Percentiles rank a stretch among this genome's conserved stretches.
These are phyloP conservation scores for Gavia stellata DNA, from an alignment of 2,113 vertebrate genomes.

Conservation along the genomic window DNA sequence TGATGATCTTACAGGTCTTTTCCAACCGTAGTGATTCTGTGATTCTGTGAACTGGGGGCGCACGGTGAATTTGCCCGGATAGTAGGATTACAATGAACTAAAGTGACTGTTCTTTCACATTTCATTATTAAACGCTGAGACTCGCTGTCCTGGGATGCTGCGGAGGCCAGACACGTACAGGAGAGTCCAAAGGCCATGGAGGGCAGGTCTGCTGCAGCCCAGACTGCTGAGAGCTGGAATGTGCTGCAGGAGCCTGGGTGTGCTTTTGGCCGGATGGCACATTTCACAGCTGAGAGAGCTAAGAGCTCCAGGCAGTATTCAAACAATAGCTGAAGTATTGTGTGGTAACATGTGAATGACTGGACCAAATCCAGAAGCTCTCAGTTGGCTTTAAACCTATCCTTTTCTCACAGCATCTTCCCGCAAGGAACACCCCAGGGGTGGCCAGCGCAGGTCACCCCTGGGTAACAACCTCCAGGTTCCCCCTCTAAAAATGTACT, in stretches of 20 bases:
- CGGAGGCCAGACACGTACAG: fast-evolving
- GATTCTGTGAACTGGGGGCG: fast-evolving
- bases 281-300: neutral
- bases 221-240: neutral
- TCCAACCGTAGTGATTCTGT: too few relatives aligned
- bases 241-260: neutral
- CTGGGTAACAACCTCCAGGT: neutral
- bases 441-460: neutral
- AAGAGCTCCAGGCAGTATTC: neutral
- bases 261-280: neutral
- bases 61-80: neutral
- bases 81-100: neutral
- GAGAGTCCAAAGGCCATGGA: neutral
- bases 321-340: neutral
- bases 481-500: neutral
- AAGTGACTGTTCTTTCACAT: neutral
- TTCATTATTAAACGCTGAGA: fast-evolving
- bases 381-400: neutral
- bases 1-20: too few relatives aligned
- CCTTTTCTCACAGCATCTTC: neutral
- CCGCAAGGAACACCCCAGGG: neutral
- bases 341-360: neutral
- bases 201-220: neutral
- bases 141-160: neutral
- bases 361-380: neutral